These are phyloP conservation scores for Silurus lanzhouensis DNA, from an alignment of 2,797 vertebrate species.

Conservation along the genomic window DNA sequence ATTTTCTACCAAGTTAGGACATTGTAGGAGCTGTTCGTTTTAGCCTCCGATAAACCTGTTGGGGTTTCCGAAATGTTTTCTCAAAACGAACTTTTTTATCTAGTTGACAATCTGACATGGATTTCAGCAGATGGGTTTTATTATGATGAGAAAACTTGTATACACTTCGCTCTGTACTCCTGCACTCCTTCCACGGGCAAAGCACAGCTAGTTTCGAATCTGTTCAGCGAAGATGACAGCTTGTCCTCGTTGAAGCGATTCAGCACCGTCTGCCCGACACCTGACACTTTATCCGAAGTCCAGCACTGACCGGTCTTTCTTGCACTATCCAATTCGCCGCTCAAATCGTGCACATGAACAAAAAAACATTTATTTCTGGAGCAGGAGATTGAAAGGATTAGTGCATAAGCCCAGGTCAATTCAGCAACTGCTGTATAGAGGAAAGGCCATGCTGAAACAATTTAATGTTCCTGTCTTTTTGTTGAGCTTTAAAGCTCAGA, in stretches of 20 bases:
- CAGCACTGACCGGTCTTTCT: conserved; percentile 4
- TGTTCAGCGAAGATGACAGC: conserved; percentile 5
- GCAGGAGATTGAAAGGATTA: conserved; percentile 47
- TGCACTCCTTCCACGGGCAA: neutral
- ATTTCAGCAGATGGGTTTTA: neutral
- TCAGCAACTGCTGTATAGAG: conserved; percentile 41
- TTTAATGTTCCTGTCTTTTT: conserved; percentile 50
- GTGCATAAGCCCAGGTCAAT: conserved; percentile 36
- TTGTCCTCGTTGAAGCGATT: conserved; percentile 23
- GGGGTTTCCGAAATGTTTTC: neutral
- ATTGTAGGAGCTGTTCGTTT: neutral
- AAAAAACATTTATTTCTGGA: conserved; percentile 28
- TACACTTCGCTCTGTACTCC: neutral
- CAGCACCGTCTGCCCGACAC: conserved; percentile 11
- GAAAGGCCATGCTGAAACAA: conserved; percentile 31
- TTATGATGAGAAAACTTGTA: neutral
- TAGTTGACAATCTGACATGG: neutral
- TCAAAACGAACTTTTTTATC: neutral
- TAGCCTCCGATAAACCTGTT: neutral
- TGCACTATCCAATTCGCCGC: neutral
- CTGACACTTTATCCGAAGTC: conserved; percentile 19
- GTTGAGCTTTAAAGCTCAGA: conserved; percentile 55
- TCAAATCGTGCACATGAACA: neutral
- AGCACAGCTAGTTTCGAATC: conserved; percentile 2
- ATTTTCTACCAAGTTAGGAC: neutral